Percentiles rank a stretch among this genome's conserved stretches.
Conservation (phyloP, 2,888 invertebrate genomes). For the Drosophila peninsularis region DNA sequence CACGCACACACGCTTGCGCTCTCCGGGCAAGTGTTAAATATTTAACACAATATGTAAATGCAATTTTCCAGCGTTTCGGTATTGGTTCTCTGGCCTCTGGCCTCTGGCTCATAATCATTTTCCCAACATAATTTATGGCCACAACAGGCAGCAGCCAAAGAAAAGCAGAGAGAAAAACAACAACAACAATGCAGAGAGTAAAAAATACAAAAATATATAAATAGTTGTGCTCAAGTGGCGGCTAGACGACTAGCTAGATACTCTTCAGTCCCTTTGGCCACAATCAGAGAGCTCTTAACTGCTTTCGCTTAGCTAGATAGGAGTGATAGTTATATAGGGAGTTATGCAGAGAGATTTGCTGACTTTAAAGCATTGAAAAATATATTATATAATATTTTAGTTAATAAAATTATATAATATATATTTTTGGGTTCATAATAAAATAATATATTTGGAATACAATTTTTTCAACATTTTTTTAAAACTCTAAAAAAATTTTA, state of each 20-base stretch:
- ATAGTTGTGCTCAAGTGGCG: neutral
- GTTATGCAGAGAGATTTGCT: too few relatives aligned
- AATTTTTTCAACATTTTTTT: too few relatives aligned
- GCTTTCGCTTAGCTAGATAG: too few relatives aligned
- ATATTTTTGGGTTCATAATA: too few relatives aligned
- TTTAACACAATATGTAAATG: conserved; percentile 72
- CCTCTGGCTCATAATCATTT: conserved; percentile 36
- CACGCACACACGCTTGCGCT: conserved; percentile 5
- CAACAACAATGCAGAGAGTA: conserved; percentile 20
- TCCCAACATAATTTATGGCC: conserved; percentile 64
- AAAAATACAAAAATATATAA: conserved; percentile 7
- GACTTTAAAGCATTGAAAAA: too few relatives aligned
- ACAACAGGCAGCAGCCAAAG: conserved; percentile 33
- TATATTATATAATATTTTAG: too few relatives aligned
- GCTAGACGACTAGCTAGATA: neutral
- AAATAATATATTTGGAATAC: too few relatives aligned
- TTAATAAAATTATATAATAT: too few relatives aligned
- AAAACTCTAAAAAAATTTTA: too few relatives aligned
- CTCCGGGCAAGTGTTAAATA: conserved; percentile 53
- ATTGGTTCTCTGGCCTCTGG: conserved; percentile 28
- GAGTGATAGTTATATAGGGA: too few relatives aligned
- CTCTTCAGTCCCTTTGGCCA: too few relatives aligned
- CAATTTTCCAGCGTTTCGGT: conserved; percentile 48
- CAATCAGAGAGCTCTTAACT: too few relatives aligned
- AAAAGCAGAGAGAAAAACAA: conserved; percentile 12